Evolutionary conservation across 2,797 vertebrate species (phyloP).

Genomic region (Danionella dracula): DNA sequence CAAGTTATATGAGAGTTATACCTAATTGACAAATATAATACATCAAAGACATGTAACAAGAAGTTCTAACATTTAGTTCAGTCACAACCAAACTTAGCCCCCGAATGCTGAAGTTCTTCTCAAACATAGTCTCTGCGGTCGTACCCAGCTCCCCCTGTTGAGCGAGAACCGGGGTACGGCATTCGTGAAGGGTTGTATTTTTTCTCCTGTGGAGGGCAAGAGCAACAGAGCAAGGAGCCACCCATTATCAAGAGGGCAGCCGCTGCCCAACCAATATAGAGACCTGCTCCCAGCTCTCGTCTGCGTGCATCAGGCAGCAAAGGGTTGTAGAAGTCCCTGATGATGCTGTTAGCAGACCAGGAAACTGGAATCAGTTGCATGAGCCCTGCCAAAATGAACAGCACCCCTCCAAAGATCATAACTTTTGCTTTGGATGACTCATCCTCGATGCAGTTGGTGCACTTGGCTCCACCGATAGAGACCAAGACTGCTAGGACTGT

Average conservation of each 20-base stretch:
- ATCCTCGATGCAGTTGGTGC: slow-evolving; percentile 90
- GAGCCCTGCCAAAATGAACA: slow-evolving; percentile 81
- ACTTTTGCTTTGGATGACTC: slow-evolving; percentile 86
- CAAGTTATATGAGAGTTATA: too few species aligned
- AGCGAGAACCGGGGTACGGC: slow-evolving; percentile 80
- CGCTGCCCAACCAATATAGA: slow-evolving; percentile 90
- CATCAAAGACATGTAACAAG: too few species aligned
- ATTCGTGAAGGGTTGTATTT: slow-evolving; percentile 76
- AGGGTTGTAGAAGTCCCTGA: slow-evolving; percentile 90
- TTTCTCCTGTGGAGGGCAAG: slow-evolving; percentile 83
- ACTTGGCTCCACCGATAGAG: slow-evolving; percentile 87
- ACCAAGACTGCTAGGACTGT: slow-evolving; percentile 78
- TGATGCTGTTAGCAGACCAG: slow-evolving; percentile 91
- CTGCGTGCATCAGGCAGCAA: slow-evolving; percentile 75
- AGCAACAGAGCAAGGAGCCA: slow-evolving; percentile 85
- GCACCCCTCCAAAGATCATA: slow-evolving; percentile 83
- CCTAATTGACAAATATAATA: too few species aligned
- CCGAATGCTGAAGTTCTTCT: slow-evolving; percentile 21
- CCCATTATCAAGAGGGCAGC: slow-evolving; percentile 80
- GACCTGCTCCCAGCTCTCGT: slow-evolving; percentile 80
- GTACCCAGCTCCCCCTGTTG: slow-evolving; percentile 67
- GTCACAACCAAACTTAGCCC: too few species aligned
- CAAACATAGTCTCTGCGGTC: slow-evolving; percentile 91
- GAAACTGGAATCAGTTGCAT: slow-evolving; percentile 87
- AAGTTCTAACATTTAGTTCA: too few species aligned